phyloP scores from a whole-genome alignment of 2,797 vertebrate species.

The Malurus leucopterus region DNA sequence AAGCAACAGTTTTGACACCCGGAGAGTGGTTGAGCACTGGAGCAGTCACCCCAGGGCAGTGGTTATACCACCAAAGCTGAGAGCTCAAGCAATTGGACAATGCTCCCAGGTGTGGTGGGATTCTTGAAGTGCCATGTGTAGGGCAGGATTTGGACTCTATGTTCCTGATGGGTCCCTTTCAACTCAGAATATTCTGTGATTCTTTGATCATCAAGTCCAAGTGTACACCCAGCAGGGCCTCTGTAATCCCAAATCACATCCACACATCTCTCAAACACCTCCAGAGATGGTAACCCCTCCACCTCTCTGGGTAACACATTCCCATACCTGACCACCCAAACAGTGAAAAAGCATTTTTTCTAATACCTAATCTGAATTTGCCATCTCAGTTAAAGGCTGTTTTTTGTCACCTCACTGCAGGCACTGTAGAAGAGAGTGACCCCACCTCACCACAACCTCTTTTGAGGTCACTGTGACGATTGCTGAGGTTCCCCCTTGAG shows the following conservation, averaged over 20 bases:
- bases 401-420: not conserved
- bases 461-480: not conserved
- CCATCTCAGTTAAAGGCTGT: not conserved
- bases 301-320: fast-evolving
- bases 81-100: too few relatives aligned
- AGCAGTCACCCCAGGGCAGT: fast-evolving
- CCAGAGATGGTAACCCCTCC: too few relatives aligned
- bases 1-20: fast-evolving
- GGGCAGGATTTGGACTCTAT: fast-evolving
- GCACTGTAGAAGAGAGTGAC: not conserved
- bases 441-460: not conserved
- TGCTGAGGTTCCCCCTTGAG: not conserved
- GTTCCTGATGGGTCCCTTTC: fast-evolving
- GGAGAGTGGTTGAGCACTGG: fast-evolving
- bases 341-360: not conserved
- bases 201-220: fast-evolving
- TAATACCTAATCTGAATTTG: not conserved
- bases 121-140: fast-evolving
- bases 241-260: fast-evolving
- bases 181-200: fast-evolving
- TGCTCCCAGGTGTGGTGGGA: fast-evolving
- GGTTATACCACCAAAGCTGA: fast-evolving
- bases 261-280: not conserved
- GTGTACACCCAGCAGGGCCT: fast-evolving
- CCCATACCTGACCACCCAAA: not conserved